Evolutionary conservation across 2,113 vertebrate genomes (phyloP).

Genomic region (Xiphias gladius): DNA sequence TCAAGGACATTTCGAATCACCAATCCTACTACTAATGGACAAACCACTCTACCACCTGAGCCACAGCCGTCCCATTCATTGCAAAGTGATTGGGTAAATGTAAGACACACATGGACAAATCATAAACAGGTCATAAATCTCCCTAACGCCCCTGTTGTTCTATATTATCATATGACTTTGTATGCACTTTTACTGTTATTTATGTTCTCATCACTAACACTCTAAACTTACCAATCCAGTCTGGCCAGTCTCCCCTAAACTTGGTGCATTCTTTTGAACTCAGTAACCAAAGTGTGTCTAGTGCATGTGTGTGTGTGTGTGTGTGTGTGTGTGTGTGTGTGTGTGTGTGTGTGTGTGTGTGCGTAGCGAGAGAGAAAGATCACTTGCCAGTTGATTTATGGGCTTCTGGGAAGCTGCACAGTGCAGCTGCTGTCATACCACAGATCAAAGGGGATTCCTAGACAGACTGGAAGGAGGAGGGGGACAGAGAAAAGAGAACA

Average conservation of each 20-base stretch:
- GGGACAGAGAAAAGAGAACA: neutral
- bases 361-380: constrained; percentile 14
- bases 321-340: constrained; percentile 1
- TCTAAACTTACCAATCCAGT: constrained; percentile 37
- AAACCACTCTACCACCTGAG: constrained; percentile 26
- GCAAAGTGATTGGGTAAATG: constrained; percentile 17
- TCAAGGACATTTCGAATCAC: constrained; percentile 31
- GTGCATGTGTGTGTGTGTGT: neutral
- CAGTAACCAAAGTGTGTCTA: neutral
- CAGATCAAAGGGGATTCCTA: constrained; percentile 72
- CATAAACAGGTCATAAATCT: constrained; percentile 33
- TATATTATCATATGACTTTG: constrained; percentile 1
- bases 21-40: constrained; percentile 19
- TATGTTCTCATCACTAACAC: constrained; percentile 30
- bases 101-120: neutral
- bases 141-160: neutral
- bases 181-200: constrained; percentile 11
- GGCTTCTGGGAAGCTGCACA: constrained; percentile 48
- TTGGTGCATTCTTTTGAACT: constrained; percentile 21
- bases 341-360: neutral
- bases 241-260: constrained; percentile 14
- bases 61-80: neutral
- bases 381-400: constrained; percentile 57
- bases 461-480: constrained; percentile 37
- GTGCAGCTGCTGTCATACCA: constrained; percentile 72